Conservation (phyloP, 2,797 vertebrate species). For the Crax fasciolata region DNA sequence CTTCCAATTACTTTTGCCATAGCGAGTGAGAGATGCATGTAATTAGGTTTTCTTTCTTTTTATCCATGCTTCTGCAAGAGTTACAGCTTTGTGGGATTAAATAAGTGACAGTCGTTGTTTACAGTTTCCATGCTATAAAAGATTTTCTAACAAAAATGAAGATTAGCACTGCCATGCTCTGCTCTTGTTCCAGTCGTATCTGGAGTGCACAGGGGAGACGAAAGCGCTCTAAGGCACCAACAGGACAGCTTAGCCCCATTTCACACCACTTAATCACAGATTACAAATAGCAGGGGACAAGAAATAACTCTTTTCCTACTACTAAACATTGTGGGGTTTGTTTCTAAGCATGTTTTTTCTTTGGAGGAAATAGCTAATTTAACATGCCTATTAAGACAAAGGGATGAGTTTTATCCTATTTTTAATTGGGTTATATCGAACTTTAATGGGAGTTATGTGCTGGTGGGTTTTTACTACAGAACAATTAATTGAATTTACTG, state of each 20-base stretch:
- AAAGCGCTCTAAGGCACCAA: neutral
- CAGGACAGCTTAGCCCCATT: conserved; percentile 50
- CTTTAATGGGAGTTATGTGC: conserved; percentile 5
- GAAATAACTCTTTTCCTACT: neutral
- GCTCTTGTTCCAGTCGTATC: conserved; percentile 42
- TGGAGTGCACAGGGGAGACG: neutral
- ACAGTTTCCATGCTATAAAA: neutral
- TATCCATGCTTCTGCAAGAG: neutral
- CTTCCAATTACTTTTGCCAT: neutral
- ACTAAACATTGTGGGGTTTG: neutral
- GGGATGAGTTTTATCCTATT: conserved; percentile 14
- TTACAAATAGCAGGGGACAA: conserved; percentile 52
- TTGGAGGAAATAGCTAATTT: conserved; percentile 26
- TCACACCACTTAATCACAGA: conserved; percentile 63
- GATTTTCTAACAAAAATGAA: conserved; percentile 44
- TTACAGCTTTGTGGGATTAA: neutral
- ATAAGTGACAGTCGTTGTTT: conserved; percentile 24
- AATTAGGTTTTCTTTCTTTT: neutral
- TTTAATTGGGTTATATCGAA: conserved; percentile 22
- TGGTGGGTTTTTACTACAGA: neutral
- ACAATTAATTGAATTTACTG: conserved; percentile 9
- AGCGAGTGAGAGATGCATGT: neutral
- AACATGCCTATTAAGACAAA: conserved; percentile 43
- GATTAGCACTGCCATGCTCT: conserved; percentile 40
- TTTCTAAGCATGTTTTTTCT: neutral